Conservation (phyloP, 2,113 vertebrate species). For the Limnothrissa miodon region DNA sequence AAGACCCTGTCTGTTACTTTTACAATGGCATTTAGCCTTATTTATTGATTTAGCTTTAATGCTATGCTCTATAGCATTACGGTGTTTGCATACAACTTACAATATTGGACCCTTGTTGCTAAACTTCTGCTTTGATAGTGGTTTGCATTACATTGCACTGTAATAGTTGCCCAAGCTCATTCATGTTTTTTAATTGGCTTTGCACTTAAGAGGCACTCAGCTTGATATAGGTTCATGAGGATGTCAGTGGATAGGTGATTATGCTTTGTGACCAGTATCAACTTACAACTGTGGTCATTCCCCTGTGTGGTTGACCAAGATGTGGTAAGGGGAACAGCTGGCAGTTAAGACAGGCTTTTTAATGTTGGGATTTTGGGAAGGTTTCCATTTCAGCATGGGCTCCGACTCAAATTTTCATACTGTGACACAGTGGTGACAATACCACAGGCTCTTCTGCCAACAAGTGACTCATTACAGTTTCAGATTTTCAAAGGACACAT, state of each 20-base stretch:
- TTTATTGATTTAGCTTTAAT: background rate
- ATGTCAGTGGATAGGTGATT: background rate
- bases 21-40: background rate
- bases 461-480: conserved; percentile 4
- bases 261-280: background rate
- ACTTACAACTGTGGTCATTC: conserved; percentile 7
- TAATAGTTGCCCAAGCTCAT: background rate
- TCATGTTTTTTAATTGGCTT: background rate
- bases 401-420: background rate
- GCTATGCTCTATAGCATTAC: background rate
- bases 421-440: background rate
- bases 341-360: background rate
- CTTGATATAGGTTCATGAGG: background rate
- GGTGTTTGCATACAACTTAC: background rate
- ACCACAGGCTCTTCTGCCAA: background rate
- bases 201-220: background rate
- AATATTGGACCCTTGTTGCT: background rate
- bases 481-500: background rate
- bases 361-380: background rate
- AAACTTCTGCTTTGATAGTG: background rate
- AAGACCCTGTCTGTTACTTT: background rate
- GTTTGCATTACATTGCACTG: background rate
- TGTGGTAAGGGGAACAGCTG: background rate
- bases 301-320: background rate
- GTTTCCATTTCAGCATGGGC: background rate